Base-by-base conservation (phyloP, 1,140 invertebrate genomes). In the Scaptomyza montana region DNA sequence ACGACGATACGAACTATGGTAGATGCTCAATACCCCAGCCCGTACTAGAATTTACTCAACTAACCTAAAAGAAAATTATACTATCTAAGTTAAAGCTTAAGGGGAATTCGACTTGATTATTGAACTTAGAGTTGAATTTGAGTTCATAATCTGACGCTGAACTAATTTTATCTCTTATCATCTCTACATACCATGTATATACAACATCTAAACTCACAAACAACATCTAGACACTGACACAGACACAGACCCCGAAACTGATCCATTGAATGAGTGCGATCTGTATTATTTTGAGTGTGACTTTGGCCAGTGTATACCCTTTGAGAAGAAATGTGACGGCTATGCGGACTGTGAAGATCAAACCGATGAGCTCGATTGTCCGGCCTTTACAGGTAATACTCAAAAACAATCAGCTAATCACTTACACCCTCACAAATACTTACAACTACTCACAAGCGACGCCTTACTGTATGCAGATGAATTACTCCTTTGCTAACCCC, bases 341-440 rank as follows among this genome's bases (percentile, higher is more conserved):
- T 90, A 92, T 69, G 80, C 90, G 25, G 96, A 97, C 92, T 97
- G 96, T 93, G 91, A 93, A 41, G 94, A 95, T 92, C 93, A 93
- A 36, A 95, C 94, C 91, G 96, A 97, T 92, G 97, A 97, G 92
- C 89, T 93, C 45, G 90, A 93, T 77, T 95, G 95, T 84, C 71
- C 92, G 49, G 55, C 73, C 36, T 81, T 87, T 10, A 79, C 90
- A 91, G 90, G 90, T 91, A 89, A 67, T 1, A 8, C 33, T 0
- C 19, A 46, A 13, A 41, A 47, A 33, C 30, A 66, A 1, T 25
- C 21, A 25, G 21, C 43, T 63, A 71, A 56, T 41, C 56, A 36
- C 60, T 43, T 53, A 49, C 39, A 47, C 43, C 50, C 39, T 9
- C 16, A 49, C 6, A 47, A 54, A 25, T 25, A 25, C 21, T 25